Evolutionary conservation across 2,888 invertebrate genomes (phyloP).

Genomic region (Abscondita cerata): DNA sequence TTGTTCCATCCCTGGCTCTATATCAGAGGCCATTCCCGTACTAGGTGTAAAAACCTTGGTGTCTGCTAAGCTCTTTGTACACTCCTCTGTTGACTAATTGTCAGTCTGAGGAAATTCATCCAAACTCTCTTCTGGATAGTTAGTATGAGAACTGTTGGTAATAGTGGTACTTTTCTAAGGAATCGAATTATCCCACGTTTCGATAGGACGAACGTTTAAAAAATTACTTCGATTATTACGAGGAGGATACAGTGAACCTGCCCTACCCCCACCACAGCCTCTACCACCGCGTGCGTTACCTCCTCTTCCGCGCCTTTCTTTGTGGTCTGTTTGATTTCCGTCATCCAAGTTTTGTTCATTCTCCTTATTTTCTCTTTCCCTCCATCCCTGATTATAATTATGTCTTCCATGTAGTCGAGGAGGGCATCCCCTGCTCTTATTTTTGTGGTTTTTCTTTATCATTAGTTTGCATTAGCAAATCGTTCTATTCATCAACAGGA

Average conservation of each 20-base stretch:
- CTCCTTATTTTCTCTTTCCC: constrained; percentile 48
- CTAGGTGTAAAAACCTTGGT: constrained; percentile 91
- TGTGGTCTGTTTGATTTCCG: constrained; percentile 44
- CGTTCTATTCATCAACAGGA: constrained; percentile 53
- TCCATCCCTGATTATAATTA: constrained; percentile 55
- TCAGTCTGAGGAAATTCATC: constrained; percentile 65
- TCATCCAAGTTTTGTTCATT: constrained; percentile 56
- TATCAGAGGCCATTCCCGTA: constrained; percentile 52
- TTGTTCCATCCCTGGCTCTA: constrained; percentile 13
- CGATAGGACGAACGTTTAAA: constrained; percentile 57
- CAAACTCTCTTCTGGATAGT: constrained; percentile 70
- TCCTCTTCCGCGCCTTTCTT: constrained; percentile 64
- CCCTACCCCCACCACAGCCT: constrained; percentile 59
- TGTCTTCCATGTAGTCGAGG: constrained; percentile 63
- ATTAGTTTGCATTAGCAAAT: constrained; percentile 40
- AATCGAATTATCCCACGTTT: constrained; percentile 65
- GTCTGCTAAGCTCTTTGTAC: constrained; percentile 89
- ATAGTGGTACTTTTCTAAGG: constrained; percentile 53
- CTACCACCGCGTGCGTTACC: constrained; percentile 58
- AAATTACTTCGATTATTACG: constrained; percentile 49
- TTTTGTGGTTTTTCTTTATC: constrained; percentile 59
- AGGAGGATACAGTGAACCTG: constrained; percentile 58
- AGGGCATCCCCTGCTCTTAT: constrained; percentile 54
- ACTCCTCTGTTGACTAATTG: constrained; percentile 81
- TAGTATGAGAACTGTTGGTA: constrained; percentile 27